Conservation (phyloP, 1,140 invertebrate species). For the Drosophila biarmipes region DNA sequence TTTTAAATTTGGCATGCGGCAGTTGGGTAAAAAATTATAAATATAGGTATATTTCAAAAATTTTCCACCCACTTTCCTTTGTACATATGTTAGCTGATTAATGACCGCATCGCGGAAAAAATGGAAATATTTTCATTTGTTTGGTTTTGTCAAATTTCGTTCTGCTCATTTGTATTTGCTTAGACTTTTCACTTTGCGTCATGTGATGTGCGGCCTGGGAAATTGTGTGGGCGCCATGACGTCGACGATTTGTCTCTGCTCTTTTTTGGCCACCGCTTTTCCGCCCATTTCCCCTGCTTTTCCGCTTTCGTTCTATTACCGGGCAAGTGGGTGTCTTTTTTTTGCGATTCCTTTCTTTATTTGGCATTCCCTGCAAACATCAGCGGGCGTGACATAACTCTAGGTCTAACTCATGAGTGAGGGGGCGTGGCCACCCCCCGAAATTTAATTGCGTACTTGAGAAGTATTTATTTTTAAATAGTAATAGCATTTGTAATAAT, state of each 20-base stretch:
- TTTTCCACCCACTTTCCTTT: slow-evolving; percentile 56
- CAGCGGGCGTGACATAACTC: slow-evolving; percentile 49
- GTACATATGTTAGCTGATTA: slow-evolving; percentile 50
- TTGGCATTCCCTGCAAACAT: slow-evolving; percentile 37
- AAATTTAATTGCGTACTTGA: slow-evolving; percentile 14
- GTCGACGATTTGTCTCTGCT: slow-evolving; percentile 47
- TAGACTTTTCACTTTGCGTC: slow-evolving; percentile 58
- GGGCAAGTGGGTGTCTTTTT: slow-evolving; percentile 34
- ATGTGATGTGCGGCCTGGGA: slow-evolving; percentile 67
- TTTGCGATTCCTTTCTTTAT: slow-evolving; percentile 15
- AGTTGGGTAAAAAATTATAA: slow-evolving; percentile 30
- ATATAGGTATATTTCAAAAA: slow-evolving; percentile 30
- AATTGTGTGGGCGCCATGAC: slow-evolving; percentile 69
- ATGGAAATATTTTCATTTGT: slow-evolving; percentile 39
- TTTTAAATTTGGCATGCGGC: slow-evolving; percentile 42
- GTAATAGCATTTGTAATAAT: neutral
- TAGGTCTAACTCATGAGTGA: slow-evolving; percentile 4
- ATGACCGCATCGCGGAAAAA: slow-evolving; percentile 42
- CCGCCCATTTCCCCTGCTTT: neutral
- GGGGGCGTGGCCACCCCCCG: slow-evolving; percentile 6
- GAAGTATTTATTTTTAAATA: neutral
- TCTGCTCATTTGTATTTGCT: slow-evolving; percentile 7
- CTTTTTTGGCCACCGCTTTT: slow-evolving; percentile 6
- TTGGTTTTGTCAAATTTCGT: slow-evolving; percentile 32
- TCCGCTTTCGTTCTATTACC: slow-evolving; percentile 13